Base-by-base conservation (phyloP, 1,140 invertebrate genomes). In the Trachymyrmex septentrionalis region DNA sequence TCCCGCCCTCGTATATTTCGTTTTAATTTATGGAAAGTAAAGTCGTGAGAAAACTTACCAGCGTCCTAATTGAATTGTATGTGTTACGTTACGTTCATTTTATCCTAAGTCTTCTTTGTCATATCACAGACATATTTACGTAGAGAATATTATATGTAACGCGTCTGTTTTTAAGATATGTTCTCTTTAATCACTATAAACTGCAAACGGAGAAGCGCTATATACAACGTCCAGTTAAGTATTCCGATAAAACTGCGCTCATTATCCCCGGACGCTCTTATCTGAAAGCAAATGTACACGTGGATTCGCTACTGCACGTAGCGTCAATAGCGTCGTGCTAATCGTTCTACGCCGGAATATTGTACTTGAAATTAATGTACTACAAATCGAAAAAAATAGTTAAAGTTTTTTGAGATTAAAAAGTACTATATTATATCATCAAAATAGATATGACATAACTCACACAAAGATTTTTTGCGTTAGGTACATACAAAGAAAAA, bases 241-340 rank as follows among this genome's bases (percentile, higher is more conserved):
- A 75, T 84, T 75, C 69, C 14, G 55, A 61, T 75, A 73, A 73
- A 84, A 75, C 69, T 61, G 69, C 57, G 57, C 80, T 84, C 55
- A 84, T 84, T 84, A 75, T 84, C 55, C 80, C 55, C 69, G 55
- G 55, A 24, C 38, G 55, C 38, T 84, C 69, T 84, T 84, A 84
- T 84, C 80, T 84, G 69, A 75, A 84, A 84, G 55, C n/a, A 84
- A 84, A 84, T 75, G 69, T 84, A 84, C 38, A 84, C 55, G 55
- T 67, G 38, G 24, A 82, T 73, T 73, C 7, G 55, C 55, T 63
- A 75, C 38, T 50, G 38, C 24, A 84, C 34, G 63, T 84, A 84
- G 27, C 80, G 10, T 63, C 4, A 24, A 84, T 84, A 84, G 27
- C 69, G 10, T 63, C 7, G 19, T 61, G 7, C 72, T 84, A 84